Percentiles rank a stretch among this genome's conserved stretches.
phyloP scores from a whole-genome alignment of 2,113 vertebrate species.

The Calyptomena viridis region DNA sequence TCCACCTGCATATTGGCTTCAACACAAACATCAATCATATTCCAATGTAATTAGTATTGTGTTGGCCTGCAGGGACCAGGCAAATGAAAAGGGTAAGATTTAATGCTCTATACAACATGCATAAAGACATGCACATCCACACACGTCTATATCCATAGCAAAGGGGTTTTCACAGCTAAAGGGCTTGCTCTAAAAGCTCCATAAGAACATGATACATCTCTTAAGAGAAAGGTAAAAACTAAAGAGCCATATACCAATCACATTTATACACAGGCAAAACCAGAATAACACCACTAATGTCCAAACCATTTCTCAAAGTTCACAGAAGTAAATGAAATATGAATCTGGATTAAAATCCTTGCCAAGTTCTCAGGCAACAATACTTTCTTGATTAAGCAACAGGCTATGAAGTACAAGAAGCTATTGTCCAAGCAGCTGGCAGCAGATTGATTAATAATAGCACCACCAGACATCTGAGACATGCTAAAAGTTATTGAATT shows the following conservation, averaged over 20 bases:
- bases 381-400: slow-evolving; percentile 51
- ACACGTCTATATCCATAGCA: neutral
- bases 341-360: slow-evolving; percentile 22
- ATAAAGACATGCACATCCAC: neutral
- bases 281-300: neutral
- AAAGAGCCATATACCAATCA: neutral
- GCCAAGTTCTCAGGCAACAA: slow-evolving; percentile 50
- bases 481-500: slow-evolving; percentile 42
- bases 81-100: slow-evolving; percentile 47
- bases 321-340: slow-evolving; percentile 19
- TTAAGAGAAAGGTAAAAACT: neutral
- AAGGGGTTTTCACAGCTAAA: neutral
- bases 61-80: slow-evolving; percentile 23
- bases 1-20: slow-evolving; percentile 46
- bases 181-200: neutral
- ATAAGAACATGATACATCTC: neutral
- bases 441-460: slow-evolving; percentile 41
- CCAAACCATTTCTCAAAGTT: neutral
- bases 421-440: slow-evolving; percentile 43
- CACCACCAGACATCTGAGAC: neutral
- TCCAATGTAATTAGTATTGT: slow-evolving; percentile 57
- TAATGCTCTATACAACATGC: slow-evolving; percentile 3
- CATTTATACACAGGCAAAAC: neutral
- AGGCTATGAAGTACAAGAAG: slow-evolving; percentile 6
- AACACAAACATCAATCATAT: slow-evolving; percentile 65